Conservation (phyloP, 2,888 invertebrate species). For the Ormyrus thymus region DNA sequence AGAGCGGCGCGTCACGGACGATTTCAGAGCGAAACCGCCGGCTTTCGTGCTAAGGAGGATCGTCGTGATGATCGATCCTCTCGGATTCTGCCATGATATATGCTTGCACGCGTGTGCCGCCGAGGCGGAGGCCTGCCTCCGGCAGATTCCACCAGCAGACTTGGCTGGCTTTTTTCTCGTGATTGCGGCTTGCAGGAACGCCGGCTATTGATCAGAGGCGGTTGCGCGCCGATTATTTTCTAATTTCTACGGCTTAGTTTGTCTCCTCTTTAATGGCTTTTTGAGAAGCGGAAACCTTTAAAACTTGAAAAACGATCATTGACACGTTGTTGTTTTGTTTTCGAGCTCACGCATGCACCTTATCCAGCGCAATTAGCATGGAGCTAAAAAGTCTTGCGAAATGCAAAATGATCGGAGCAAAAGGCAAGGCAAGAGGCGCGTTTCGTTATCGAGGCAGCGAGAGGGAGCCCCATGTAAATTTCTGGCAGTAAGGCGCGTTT, state of each 20-base stretch:
- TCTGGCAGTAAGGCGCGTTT: neutral
- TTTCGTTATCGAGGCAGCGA: conserved; percentile 18
- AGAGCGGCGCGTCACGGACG: conserved; percentile 40
- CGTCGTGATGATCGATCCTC: conserved; percentile 45
- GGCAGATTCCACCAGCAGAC: neutral
- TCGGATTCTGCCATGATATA: conserved; percentile 39
- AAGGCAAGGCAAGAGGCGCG: neutral
- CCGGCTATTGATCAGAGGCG: conserved; percentile 19
- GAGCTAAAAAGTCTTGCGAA: neutral
- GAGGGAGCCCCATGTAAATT: conserved; percentile 35
- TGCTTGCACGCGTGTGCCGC: neutral
- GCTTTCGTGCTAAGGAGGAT: conserved; percentile 18
- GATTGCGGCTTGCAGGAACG: conserved; percentile 10
- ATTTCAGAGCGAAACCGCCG: conserved; percentile 48
- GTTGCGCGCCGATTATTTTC: conserved; percentile 1
- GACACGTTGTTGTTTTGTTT: neutral
- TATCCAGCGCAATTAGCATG: neutral
- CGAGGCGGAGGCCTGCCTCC: conserved; percentile 9
- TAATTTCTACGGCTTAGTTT: neutral
- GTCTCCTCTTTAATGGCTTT: too few species aligned
- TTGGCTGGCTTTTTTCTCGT: neutral
- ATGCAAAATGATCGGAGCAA: too few species aligned
- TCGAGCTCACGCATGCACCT: neutral
- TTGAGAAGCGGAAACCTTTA: too few species aligned
- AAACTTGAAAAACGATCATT: neutral